Evolutionary conservation across 1,140 invertebrate genomes (phyloP).

Genomic region (Philaenus spumarius): DNA sequence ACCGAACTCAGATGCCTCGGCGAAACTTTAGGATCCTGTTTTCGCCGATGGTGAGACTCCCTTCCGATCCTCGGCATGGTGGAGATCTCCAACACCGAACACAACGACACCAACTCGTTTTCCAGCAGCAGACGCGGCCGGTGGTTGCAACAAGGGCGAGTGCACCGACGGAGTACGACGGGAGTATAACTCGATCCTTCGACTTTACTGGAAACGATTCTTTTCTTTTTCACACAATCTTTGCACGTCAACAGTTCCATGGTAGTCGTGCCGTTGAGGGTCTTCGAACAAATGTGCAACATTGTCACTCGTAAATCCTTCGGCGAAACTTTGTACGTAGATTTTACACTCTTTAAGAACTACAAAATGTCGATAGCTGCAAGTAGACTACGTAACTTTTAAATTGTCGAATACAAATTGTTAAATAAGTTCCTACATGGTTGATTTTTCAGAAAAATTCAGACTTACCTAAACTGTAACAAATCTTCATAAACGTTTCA

Average conservation of each 20-base stretch:
- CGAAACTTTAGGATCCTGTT: conserved; percentile 5
- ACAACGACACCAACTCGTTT: conserved; percentile 12
- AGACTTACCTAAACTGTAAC: no score
- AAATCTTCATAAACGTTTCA: no score
- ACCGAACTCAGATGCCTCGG: conserved; percentile 8
- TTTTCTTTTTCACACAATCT: conserved; percentile 1
- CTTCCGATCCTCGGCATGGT: conserved; percentile 13
- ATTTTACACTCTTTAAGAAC: no score
- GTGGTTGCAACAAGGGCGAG: conserved; percentile 8
- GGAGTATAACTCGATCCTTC: neutral
- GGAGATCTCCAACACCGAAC: conserved; percentile 18
- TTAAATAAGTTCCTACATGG: no score
- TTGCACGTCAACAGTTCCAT: conserved; percentile 8
- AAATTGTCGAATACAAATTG: no score
- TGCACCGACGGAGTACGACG: neutral
- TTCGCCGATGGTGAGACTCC: neutral
- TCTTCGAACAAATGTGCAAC: neutral
- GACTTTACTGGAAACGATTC: neutral
- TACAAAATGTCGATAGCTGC: no score
- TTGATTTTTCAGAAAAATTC: no score
- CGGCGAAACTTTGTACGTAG: no score
- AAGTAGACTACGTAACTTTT: no score
- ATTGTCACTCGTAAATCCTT: no score
- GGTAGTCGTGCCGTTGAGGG: conserved; percentile 3
- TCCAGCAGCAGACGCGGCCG: conserved; percentile 11